Conservation (phyloP, 2,113 vertebrate genomes). For the Dicentrarchus labrax region DNA sequence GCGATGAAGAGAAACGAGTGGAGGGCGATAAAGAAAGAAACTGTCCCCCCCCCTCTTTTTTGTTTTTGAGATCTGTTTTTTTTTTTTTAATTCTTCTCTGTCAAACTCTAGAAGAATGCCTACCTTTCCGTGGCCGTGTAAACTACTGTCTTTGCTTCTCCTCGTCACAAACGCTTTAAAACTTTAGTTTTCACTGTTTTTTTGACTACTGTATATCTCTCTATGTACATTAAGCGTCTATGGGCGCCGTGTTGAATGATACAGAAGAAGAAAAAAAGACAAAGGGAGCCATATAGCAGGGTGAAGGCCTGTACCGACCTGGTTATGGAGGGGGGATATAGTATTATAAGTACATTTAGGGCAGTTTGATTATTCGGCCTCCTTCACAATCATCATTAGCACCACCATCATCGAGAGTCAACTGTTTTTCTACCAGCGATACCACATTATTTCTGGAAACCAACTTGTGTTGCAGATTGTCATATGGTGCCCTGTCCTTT, state of each 20-base stretch:
- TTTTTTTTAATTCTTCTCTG: constrained; percentile 57
- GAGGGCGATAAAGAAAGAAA: constrained; percentile 64
- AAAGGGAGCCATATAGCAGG: constrained; percentile 40
- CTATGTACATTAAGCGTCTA: constrained; percentile 77
- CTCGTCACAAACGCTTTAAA: constrained; percentile 72
- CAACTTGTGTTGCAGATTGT: constrained; percentile 53
- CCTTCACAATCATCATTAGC: constrained; percentile 58
- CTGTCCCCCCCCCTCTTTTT: constrained; percentile 27
- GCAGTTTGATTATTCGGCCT: constrained; percentile 64
- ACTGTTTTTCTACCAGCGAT: constrained; percentile 27
- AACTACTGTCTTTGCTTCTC: constrained; percentile 74
- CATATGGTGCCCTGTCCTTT: constrained; percentile 42
- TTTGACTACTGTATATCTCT: constrained; percentile 70
- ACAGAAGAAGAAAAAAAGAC: constrained; percentile 68
- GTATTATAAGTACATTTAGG: constrained; percentile 62
- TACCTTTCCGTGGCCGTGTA: constrained; percentile 66
- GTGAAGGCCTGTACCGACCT: constrained; percentile 41
- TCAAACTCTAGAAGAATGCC: constrained; percentile 61
- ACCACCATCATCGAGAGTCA: constrained; percentile 54
- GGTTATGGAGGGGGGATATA: constrained; percentile 39
- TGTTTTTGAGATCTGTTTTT: constrained; percentile 47
- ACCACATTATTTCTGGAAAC: constrained; percentile 31
- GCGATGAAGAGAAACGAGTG: constrained; percentile 72
- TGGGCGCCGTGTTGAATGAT: constrained; percentile 64
- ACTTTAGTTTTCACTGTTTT: constrained; percentile 58